Evolutionary conservation across 2,888 invertebrate genomes (phyloP), one percentile per base, ranked within the genome.

Genomic region (Callinectes sapidus): DNA sequence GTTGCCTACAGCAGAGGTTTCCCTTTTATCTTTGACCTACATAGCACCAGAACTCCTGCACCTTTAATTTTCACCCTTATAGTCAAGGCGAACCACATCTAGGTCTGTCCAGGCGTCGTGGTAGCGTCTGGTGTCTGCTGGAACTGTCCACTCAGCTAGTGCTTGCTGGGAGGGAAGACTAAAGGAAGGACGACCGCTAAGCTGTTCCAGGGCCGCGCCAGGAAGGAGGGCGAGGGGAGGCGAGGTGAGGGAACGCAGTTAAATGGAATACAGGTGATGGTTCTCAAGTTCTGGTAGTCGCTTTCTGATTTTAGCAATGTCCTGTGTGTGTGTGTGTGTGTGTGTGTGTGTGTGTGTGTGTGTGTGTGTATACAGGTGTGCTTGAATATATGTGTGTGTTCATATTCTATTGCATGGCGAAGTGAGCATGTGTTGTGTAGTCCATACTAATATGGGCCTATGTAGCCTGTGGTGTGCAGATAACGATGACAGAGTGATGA

Each of bases 81-180:
- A 87, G 87, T 87, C 87, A 87, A 87, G 87, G 87, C 87, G 54
- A 87, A 87, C 87, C 87, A 87, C 48, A 54, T 87, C 87, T 28
- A n/a, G 48, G 54, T 48, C n/a, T 87, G 54, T 42, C 28, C 48
- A 54, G 13, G 48, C n/a, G n/a, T 28, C n/a, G 48, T 28, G 87
- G n/a, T 35, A n/a, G 42, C 10, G n/a, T 2, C 16, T 13, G 87
- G 87, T 23, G 87, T 32, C 23, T 54, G 28, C 48, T 54, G 54
- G 87, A 48, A 87, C n/a, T 54, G 54, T 42, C 48, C 48, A 87
- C 87, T n/a, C 48, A 42, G 87, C 16, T 23, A 23, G 32, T 87
- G 54, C 87, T 48, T 42, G 87, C 42, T 14, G 87, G 35, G n/a
- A 54, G 42, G 35, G 86, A 42, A 42, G 54, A 35, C 87, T 48